Evolutionary conservation across 2,797 vertebrate species (phyloP), one percentile per base, ranked within the genome.

Genomic region (Neosilurus mollespiculum): DNA sequence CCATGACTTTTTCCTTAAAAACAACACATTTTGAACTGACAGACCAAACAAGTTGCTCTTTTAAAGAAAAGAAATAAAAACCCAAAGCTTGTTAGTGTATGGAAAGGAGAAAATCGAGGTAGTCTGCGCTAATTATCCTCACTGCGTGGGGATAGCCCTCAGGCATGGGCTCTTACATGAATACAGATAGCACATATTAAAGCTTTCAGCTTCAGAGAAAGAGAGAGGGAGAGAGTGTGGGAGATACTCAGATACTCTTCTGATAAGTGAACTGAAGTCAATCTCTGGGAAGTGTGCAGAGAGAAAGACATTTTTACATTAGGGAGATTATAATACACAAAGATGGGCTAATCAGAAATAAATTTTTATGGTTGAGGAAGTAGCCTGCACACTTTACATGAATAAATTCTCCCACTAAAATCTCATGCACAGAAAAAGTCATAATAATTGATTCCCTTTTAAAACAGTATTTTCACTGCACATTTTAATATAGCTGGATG

Each of bases 131-230:
- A 81, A 88, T 83, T 80, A 86, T 54, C 34, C 18, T 78, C 24
- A 75, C 30, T 81, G 83, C 16, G n/a, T 58, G 54, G 83, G 81
- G 78, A 85, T 62, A 30, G 80, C 83, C 82, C 72, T 81, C 51
- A 59, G 81, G 83, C 78, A 66, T 69, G 58, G 80, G 70, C 83
- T 62, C 30, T 66, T 77, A 78, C 62, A 85, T 56, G 70, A 82
- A 67, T 82, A 82, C 37, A 76, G 65, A 73, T 81, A 75, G 61
- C 54, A 70, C 49, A 34, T 56, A 83, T 72, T 87, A 80, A 80
- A 83, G 62, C 78, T 61, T 69, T 26, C 56, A 78, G 78, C 64
- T 73, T 70, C 26, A 83, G 78, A 26, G 34, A 54, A 67, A 76
- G 37, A 87, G 83, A 37, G 61, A 87, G 76, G 56, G 82, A 86